These are phyloP conservation scores for Papilio machaon DNA, from an alignment of 1,140 invertebrate genomes.

Conservation along the genomic window DNA sequence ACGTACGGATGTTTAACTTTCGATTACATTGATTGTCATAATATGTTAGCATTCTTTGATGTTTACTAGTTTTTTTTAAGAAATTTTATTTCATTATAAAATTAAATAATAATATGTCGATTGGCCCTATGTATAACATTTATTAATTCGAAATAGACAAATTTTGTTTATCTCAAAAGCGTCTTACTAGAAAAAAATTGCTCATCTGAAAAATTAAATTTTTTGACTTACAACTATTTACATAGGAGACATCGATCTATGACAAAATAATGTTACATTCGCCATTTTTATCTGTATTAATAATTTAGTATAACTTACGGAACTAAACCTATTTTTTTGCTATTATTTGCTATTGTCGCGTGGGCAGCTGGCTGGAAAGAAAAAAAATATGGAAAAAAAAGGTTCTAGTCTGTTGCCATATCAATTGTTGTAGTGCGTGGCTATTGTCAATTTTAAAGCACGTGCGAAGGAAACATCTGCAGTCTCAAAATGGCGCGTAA, in stretches of 20 bases:
- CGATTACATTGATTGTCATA: not conserved
- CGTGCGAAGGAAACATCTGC: constrained; percentile 34
- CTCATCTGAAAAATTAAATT: no score
- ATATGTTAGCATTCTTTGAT: not conserved
- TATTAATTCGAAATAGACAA: no score
- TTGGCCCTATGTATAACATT: no score
- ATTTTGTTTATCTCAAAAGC: not conserved
- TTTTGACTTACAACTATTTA: not conserved
- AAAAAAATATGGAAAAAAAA: constrained; percentile 15
- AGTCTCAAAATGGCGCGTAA: not conserved
- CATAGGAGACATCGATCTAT: not conserved
- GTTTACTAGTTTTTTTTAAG: not conserved
- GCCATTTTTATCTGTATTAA: not conserved
- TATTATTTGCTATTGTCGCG: not conserved
- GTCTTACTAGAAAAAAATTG: not conserved
- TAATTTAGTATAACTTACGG: not conserved
- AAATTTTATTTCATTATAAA: not conserved
- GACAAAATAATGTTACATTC: not conserved
- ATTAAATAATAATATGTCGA: no score
- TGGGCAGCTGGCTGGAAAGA: not conserved
- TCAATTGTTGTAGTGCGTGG: constrained; percentile 31
- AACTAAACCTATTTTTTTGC: not conserved
- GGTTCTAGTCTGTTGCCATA: constrained; percentile 5
- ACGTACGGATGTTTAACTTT: not conserved
- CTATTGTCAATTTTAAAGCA: constrained; percentile 26